These are phyloP conservation scores for Gadus chalcogrammus DNA, from an alignment of 2,113 vertebrate species.

Conservation along the genomic window DNA sequence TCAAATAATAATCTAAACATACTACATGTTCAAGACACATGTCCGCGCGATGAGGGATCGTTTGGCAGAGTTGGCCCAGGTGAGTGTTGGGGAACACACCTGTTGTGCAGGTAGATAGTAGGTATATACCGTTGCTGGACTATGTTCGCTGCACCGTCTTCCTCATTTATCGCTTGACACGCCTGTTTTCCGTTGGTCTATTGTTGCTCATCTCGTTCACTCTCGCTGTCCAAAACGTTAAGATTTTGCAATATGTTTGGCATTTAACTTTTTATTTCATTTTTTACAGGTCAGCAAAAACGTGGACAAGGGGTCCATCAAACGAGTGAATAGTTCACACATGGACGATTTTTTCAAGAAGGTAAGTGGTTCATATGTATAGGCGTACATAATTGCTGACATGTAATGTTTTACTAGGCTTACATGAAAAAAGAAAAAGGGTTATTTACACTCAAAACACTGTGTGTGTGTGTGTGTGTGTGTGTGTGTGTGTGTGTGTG, in stretches of 20 bases:
- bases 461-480: background rate
- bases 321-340: conserved; percentile 72
- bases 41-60: conserved; percentile 71
- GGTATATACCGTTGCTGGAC: background rate
- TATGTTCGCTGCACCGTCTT: conserved; percentile 52
- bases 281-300: background rate
- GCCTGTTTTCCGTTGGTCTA: no score
- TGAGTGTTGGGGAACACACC: conserved; percentile 41
- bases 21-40: background rate
- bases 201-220: no score
- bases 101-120: background rate
- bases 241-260: no score
- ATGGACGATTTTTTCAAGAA: conserved; percentile 90
- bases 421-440: no score
- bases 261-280: background rate
- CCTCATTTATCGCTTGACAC: background rate
- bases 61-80: conserved; percentile 69
- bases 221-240: no score
- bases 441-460: background rate
- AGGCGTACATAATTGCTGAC: background rate
- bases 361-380: conserved; percentile 60
- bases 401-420: no score
- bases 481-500: background rate
- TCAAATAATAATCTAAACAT: no score
- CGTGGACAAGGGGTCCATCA: conserved; percentile 65